A percentile compares a stretch with the other conserved stretches of the same genome.
These are phyloP conservation scores for Ageneiosus marmoratus DNA, from an alignment of 2,113 vertebrate species.

Conservation along the genomic window DNA sequence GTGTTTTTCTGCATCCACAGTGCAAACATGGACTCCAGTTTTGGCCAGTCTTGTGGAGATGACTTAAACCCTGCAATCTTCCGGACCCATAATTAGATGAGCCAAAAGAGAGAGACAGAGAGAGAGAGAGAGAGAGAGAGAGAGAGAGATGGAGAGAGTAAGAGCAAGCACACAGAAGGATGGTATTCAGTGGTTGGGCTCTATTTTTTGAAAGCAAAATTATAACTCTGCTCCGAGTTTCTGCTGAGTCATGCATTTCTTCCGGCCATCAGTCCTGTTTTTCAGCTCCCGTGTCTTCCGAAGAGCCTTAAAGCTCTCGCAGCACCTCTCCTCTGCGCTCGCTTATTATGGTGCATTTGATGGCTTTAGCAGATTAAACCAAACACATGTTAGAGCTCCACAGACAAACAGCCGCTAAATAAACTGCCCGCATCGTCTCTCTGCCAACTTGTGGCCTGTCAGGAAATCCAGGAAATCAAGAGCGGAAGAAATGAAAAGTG, in stretches of 20 bases:
- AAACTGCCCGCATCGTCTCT: background rate
- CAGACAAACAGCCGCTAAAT: conserved; percentile 18
- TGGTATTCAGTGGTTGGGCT: conserved; percentile 51
- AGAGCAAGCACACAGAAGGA: conserved; percentile 6
- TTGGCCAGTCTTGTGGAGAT: conserved; percentile 42
- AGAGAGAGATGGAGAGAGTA: background rate
- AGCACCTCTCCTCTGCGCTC: background rate
- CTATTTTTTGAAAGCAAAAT: conserved; percentile 70
- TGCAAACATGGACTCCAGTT: conserved; percentile 41
- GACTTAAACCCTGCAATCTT: conserved; percentile 61
- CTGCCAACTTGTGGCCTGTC: conserved; percentile 1
- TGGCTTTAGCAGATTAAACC: conserved; percentile 36
- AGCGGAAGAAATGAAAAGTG: conserved; percentile 22
- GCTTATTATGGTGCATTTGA: conserved; percentile 5
- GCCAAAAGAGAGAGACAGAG: background rate
- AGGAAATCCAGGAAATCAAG: conserved; percentile 20
- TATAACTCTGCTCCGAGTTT: conserved; percentile 69
- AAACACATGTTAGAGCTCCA: conserved; percentile 31
- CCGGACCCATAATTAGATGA: conserved; percentile 65
- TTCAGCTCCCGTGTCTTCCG: background rate
- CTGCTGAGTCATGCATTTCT: conserved; percentile 64
- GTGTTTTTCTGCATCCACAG: conserved; percentile 20
- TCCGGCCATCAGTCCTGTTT: conserved; percentile 25
- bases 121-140: background rate
- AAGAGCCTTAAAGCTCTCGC: conserved; percentile 5